Evolutionary conservation across 2,888 invertebrate species (phyloP), one percentile per base, ranked within the genome.

Genomic region (Sepiola atlantica): DNA sequence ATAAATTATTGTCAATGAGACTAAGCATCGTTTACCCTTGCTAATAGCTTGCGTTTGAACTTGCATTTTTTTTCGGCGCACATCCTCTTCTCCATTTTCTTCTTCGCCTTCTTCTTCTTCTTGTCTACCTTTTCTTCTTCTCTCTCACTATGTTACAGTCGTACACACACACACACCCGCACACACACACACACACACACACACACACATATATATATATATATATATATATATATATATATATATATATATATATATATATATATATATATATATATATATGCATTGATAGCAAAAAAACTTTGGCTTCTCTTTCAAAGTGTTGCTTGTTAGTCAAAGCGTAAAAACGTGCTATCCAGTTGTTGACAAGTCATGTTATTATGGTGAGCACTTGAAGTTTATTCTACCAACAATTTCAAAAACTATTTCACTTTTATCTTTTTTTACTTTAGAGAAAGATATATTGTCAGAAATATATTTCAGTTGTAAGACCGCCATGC

Each of bases 21-120:
- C 16, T n/a, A n/a, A n/a, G 77, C 77, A 77, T 77, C n/a, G n/a
- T 77, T 77, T 77, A 77, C 77, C 10, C 77, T 12, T 28, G 77
- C n/a, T 77, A 77, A 77, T n/a, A 28, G n/a, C 77, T 77, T n/a
- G 3, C n/a, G 77, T n/a, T 77, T 77, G n/a, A 77, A 77, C 77
- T 77, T 77, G n/a, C 77, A 77, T 28, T n/a, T 77, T n/a, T 77
- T 10, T 28, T 6, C 14, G 3, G 8, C 45, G 45, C 45, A 45
- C 45, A 45, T n/a, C 2, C 28, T 8, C n/a, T 0, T 14, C 0
- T n/a, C 0, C n/a, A 0, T 12, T 0, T n/a, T 12, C 77, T 14
- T 18, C n/a, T n/a, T 77, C n/a, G 28, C 10, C 18, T 12, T 77
- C 77, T n/a, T 12, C 18, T n/a, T 77, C 28, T 77, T 10, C n/a